These are phyloP conservation scores for Marasmarcha lunaedactyla DNA, from an alignment of 2,888 invertebrate species.

Conservation along the genomic window DNA sequence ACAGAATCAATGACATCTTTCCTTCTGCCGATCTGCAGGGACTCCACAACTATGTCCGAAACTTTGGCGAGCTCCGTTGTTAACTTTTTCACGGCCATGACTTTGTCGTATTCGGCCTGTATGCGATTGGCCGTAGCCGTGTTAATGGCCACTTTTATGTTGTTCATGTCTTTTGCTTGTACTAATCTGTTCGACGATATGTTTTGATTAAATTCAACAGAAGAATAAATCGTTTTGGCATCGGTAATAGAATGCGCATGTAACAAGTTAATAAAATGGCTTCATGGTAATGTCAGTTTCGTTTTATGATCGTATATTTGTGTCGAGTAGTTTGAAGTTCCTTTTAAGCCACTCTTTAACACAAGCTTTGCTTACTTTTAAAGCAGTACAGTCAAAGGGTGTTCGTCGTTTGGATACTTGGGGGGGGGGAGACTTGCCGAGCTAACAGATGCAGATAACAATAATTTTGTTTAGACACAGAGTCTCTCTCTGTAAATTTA, in stretches of 20 bases:
- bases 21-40: conserved; percentile 75
- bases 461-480: too few relatives aligned
- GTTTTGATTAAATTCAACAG: background rate
- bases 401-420: too few relatives aligned
- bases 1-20: conserved; percentile 13
- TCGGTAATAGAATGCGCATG: background rate
- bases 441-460: too few relatives aligned
- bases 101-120: conserved; percentile 84
- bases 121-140: conserved; percentile 82
- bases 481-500: too few relatives aligned
- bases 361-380: too few relatives aligned
- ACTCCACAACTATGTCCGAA: conserved; percentile 79
- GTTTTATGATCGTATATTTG: too few relatives aligned
- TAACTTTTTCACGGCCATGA: conserved; percentile 81
- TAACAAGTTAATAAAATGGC: too few relatives aligned
- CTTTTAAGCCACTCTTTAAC: too few relatives aligned
- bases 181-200: conserved; percentile 68
- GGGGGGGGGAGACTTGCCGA: too few relatives aligned
- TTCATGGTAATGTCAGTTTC: too few relatives aligned
- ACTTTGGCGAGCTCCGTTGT: conserved; percentile 82
- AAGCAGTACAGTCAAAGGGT: too few relatives aligned
- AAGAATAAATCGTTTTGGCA: background rate
- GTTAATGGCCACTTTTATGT: conserved; percentile 42
- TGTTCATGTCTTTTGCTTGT: conserved; percentile 82
- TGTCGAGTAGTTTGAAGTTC: too few relatives aligned